Evolutionary conservation across 2,113 vertebrate genomes (phyloP).

Genomic region (Haemorhous mexicanus): DNA sequence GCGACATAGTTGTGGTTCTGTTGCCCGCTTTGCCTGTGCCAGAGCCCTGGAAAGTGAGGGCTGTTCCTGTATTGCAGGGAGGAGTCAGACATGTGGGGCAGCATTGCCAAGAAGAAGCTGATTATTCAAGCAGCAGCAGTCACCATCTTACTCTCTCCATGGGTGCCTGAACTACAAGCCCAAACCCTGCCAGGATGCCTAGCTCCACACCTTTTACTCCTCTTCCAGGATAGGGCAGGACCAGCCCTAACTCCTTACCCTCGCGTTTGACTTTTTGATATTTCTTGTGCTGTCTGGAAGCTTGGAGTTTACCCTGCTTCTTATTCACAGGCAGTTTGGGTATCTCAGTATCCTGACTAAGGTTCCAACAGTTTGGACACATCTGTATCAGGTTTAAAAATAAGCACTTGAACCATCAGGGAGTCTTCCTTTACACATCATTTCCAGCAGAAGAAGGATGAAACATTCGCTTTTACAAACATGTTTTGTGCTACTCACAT

Average conservation of each 20-base stretch:
- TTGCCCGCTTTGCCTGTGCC: not conserved
- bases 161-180: not conserved
- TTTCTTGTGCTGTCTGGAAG: not conserved
- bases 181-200: not conserved
- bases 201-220: not conserved
- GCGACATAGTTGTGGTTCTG: not conserved
- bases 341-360: not conserved
- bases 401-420: not conserved
- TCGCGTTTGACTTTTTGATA: fast-evolving
- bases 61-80: not conserved
- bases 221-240: not conserved
- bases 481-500: not conserved
- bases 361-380: not conserved
- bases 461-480: not conserved
- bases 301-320: not conserved
- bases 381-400: not conserved
- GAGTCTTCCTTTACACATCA: not conserved
- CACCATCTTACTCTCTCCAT: not conserved
- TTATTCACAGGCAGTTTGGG: not conserved
- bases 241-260: not conserved
- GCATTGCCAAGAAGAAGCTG: not conserved
- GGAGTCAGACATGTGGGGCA: not conserved
- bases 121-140: not conserved
- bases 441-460: not conserved
- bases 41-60: not conserved